Conservation (phyloP, 2,888 invertebrate species). For the Ametastegia equiseti region DNA sequence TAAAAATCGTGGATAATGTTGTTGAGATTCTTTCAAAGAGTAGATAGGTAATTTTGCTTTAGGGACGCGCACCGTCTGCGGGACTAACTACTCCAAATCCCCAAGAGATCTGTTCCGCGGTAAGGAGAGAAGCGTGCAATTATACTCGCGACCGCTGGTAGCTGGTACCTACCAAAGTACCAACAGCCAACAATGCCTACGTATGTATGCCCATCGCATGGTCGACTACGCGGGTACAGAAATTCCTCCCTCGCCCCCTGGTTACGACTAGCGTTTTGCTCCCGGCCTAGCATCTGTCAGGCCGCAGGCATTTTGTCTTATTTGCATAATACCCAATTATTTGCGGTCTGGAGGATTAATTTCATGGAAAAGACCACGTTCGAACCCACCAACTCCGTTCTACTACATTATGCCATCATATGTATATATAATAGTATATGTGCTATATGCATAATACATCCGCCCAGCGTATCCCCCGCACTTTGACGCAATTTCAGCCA, state of each 20-base stretch:
- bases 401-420: constrained; percentile 6
- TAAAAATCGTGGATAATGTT: no score
- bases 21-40: no score
- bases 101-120: constrained; percentile 14
- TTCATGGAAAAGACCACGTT: constrained; percentile 46
- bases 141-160: neutral
- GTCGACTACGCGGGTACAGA: constrained; percentile 21
- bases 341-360: constrained; percentile 55
- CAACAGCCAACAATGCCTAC: neutral
- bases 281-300: constrained; percentile 60
- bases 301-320: constrained; percentile 55
- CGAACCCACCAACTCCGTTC: constrained; percentile 16
- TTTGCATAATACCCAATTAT: constrained; percentile 68
- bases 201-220: neutral
- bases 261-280: constrained; percentile 14
- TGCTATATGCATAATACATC: no score
- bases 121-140: constrained; percentile 34
- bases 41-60: neutral
- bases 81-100: constrained; percentile 23
- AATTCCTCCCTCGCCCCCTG: neutral
- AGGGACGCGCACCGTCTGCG: neutral
- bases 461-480: no score
- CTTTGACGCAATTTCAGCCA: no score
- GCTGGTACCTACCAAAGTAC: neutral
- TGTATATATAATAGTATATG: no score